phyloP scores from a whole-genome alignment of 1,140 invertebrate genomes.

The Leptopilina boulardi region DNA sequence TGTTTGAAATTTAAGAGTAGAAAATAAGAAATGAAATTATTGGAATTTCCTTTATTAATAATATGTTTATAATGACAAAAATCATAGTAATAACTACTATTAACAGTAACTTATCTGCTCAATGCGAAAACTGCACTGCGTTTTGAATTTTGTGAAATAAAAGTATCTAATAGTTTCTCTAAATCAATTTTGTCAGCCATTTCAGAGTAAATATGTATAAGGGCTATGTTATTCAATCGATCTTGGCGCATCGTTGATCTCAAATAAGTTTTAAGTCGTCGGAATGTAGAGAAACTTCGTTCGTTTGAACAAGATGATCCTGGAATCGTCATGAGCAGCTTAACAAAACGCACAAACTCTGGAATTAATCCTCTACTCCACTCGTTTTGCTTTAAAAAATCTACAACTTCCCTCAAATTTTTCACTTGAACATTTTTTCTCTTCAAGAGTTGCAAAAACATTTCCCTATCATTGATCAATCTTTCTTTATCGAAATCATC shows the following conservation, averaged over 20 bases:
- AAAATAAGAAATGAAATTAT: too few relatives aligned
- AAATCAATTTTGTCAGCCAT: conserved; percentile 44
- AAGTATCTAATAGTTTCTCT: conserved; percentile 40
- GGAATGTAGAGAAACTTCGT: conserved; percentile 43
- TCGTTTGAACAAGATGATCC: conserved; percentile 48
- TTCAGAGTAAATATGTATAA: conserved; percentile 46
- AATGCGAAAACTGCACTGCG: conserved; percentile 42
- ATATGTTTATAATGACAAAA: too few relatives aligned
- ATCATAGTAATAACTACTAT: too few relatives aligned
- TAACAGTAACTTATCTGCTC: background rate
- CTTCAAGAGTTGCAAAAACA: conserved; percentile 37
- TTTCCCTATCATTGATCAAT: conserved; percentile 33
- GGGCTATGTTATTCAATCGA: conserved; percentile 46
- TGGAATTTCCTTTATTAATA: too few relatives aligned
- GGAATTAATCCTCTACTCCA: conserved; percentile 35
- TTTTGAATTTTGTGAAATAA: conserved; percentile 44
- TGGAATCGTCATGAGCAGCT: conserved; percentile 44
- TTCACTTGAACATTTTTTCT: conserved; percentile 28
- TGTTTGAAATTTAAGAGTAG: too few relatives aligned
- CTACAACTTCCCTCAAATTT: conserved; percentile 35
- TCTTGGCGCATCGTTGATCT: conserved; percentile 50
- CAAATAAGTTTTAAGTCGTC: conserved; percentile 48
- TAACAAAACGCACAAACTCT: conserved; percentile 35
- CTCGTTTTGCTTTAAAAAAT: conserved; percentile 36
- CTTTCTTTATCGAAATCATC: background rate